Base-by-base conservation (phyloP, 1,140 invertebrate species). In the Trichonephila clavipes region DNA sequence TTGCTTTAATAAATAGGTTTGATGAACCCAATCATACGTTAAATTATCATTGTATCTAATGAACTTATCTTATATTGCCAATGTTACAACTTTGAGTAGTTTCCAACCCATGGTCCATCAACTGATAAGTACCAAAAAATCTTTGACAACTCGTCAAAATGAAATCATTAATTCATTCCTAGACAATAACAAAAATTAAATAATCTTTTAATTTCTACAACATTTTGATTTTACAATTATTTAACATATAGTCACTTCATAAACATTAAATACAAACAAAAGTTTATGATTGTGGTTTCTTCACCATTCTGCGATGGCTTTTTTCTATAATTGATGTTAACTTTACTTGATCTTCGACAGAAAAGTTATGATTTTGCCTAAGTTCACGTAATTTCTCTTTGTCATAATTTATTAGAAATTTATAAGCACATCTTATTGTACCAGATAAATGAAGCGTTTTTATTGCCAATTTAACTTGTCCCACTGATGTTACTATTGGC, bases 331-430 rank as follows among this genome's bases (percentile, higher is more conserved):
- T 16, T 64, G n/a, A 24, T 64, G 21, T n/a, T 64, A 61, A 62
- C 14, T 88, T 19, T 88, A 51, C 58, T 16, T 28, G 62, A 66
- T 66, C 34, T 2, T 94, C 77, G 6, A 62, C n/a, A 21, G 61
- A 16, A 19, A 89, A 8, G 8, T 92, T 3, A 18, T 82, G 88
- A 4, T 51, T 59, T 14, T 59, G 40, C 21, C 90, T 44, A 10
- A 94, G 3, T 59, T 89, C 44, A 18, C 19, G 40, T 34, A 94
- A 51, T 61, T 92, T 88, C 58, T 92, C n/a, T 66, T 62, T 88
- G 62, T 94, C 90, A 72, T 89, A 92, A 14, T 66, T 10, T 16
- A 83, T n/a, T 3, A 94, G 18, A 89, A 88, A 92, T 44, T 94
- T 92, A 5, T 34, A 89, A 58, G 83, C 64, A 61, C 44, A 59